Base-by-base conservation (phyloP, 2,113 vertebrate genomes). In the Paracanthobrama guichenoti region DNA sequence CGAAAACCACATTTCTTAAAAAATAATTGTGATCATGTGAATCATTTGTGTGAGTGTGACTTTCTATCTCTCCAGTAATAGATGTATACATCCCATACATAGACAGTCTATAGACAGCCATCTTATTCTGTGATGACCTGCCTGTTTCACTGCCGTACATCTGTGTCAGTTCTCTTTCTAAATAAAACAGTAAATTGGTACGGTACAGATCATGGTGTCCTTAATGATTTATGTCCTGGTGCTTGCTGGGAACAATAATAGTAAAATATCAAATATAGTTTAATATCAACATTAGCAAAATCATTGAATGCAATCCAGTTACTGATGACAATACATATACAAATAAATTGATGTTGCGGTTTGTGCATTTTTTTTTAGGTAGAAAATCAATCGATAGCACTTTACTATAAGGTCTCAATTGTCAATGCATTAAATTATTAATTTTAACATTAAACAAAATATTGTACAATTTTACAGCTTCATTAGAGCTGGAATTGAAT, bases 61-160 rank as follows among this genome's bases (percentile, higher is more conserved):
- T 93, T 92, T 93, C 87, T 91, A 92, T 91, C 87, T 91, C 91
- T 94, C 75, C 92, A 90, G 92, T 93, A 90, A 91, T 91, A 90
- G 93, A 93, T 93, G 93, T 93, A 82, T 79, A 79, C 82, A 83
- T 86, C n/a, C 73, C 80, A 82, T 86, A 66, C 82, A 92, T 94
- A 92, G 92, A 92, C 90, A 91, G 90, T 73, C 69, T 72, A 72
- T 90, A 92, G 88, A 88, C 88, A 57, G 85, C 89, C 88, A 91
- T 90, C 91, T 93, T 90, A 84, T 90, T 91, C 91, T 81, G 91
- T 90, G 90, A 93, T 93, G 92, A 90, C 91, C 92, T 94, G 93
- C 94, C 94, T 94, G 94, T 92, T 93, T 89, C 92, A 93, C 93
- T 91, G 92, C 93, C 93, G 93, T 94, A 92, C 92, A 92, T 90